A percentile compares a stretch with the other conserved stretches of the same genome.
Conservation (phyloP, 2,888 invertebrate species). For the Synergus itoensis region DNA sequence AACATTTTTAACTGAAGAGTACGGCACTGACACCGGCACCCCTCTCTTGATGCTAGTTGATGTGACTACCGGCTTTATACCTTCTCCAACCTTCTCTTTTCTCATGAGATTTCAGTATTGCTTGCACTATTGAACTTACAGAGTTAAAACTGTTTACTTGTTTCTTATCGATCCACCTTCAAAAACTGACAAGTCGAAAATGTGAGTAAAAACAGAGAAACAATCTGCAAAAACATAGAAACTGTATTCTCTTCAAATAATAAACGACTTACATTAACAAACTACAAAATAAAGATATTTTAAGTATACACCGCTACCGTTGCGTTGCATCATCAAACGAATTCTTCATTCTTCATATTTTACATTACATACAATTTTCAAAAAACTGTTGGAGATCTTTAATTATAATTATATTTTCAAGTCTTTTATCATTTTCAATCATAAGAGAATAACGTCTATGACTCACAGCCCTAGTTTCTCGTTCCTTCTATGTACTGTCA, state of each 20-base stretch:
- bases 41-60: neutral
- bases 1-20: neutral
- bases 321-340: neutral
- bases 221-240: neutral
- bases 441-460: neutral
- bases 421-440: too few species aligned
- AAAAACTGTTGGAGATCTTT: neutral
- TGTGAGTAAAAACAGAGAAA: constrained; percentile 11
- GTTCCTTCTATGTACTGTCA: neutral
- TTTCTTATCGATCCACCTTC: neutral
- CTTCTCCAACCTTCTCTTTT: neutral
- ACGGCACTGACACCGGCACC: constrained; percentile 33
- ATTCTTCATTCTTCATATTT: neutral
- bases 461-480: neutral
- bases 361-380: neutral
- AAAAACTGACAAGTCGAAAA: neutral
- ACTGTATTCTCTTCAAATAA: neutral
- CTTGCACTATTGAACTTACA: neutral
- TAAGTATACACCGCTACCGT: too few species aligned
- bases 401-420: neutral
- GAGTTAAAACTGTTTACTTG: neutral
- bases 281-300: neutral
- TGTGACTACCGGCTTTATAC: neutral
- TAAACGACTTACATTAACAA: neutral
- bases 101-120: constrained; percentile 21